Evolutionary conservation across 2,113 vertebrate species (phyloP), one percentile per base, ranked within the genome.

Genomic region (Hiodon tergisus): DNA sequence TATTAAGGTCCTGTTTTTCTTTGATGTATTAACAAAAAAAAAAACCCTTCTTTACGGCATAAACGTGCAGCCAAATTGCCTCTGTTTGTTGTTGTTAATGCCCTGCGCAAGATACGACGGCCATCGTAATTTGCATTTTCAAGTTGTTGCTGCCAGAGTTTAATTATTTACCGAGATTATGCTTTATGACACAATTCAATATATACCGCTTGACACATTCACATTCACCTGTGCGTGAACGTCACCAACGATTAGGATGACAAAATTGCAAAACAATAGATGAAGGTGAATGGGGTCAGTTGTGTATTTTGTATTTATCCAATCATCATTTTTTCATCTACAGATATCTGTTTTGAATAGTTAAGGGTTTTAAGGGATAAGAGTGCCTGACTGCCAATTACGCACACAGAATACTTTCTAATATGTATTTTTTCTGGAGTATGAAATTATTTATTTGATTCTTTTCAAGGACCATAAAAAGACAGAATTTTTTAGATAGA

Each of bases 91-190:
- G 31, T 31, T 31, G 31, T 31, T 31, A 31, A 31, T 31, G 31
- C 31, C 31, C 31, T 31, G 31, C 31, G 31, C 31, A 31, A 31
- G 31, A 31, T 31, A 31, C 31, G 31, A 31, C 31, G 31, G 31
- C 31, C 31, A 31, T 31, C 31, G 31, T 31, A 31, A 81, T 85
- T 63, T 81, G 67, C 70, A 74, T 76, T 83, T 86, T 87, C 65
- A 85, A 86, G 84, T 86, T 84, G 79, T 84, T 83, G 71, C 80
- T 47, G 77, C 57, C 73, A 77, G 73, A 67, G 59, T 76, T 75
- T 75, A 83, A 85, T 66, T 76, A 16, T 66, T 66, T 68, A 69
- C 76, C 59, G 63, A 63, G 66, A 51, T 51, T 53, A 51, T 11
- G 67, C 52, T 69, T 53, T 6, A 16, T 53, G 7, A n/a, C 9